Base-by-base conservation (phyloP, 2,888 invertebrate species). In the Lobophora halterata region DNA sequence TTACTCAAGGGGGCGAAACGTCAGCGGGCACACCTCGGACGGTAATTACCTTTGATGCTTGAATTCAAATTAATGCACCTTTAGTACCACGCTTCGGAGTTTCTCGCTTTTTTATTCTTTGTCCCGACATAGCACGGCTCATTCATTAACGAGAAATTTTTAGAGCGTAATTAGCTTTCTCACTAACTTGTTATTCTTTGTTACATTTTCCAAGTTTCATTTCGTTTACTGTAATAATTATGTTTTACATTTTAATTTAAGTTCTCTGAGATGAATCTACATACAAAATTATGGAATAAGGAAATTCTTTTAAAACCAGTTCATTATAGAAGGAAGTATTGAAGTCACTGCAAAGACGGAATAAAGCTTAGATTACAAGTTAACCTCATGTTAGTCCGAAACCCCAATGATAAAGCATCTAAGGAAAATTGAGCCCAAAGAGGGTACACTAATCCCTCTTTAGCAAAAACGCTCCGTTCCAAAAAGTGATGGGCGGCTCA, bases 291-390 rank as follows among this genome's bases (percentile, higher is more conserved):
- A 72, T 71, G 64, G 65, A 74, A 77, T 72, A 68, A 73, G 67
- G 71, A 71, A 69, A 66, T 61, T 65, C 64, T 68, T 71, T 75
- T 74, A 79, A 81, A 76, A 78, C 67, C 65, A 64, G 69, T 79
- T 85, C 75, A 81, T 83, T 80, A 82, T 75, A 67, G 71, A 65
- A 69, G 73, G 76, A 63, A 81, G 83, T 85, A n/a, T n/a, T n/a
- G n/a, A 83, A 79, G 78, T 73, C 69, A 68, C 64, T 78, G 80
- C 76, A 81, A 74, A 71, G 80, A 65, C 74, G 79, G 79, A 83
- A 83, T 83, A 86, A 86, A 85, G 82, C 83, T 81, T 80, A 87
- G 87, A 86, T 87, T 85, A 86, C 85, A 86, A 85, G 86, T 86
- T 85, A 86, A 86, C 86, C 87, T 86, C 85, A 83, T 86, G 86